Conservation (phyloP, 2,888 invertebrate genomes). For the Drosophila nigritarsus region DNA sequence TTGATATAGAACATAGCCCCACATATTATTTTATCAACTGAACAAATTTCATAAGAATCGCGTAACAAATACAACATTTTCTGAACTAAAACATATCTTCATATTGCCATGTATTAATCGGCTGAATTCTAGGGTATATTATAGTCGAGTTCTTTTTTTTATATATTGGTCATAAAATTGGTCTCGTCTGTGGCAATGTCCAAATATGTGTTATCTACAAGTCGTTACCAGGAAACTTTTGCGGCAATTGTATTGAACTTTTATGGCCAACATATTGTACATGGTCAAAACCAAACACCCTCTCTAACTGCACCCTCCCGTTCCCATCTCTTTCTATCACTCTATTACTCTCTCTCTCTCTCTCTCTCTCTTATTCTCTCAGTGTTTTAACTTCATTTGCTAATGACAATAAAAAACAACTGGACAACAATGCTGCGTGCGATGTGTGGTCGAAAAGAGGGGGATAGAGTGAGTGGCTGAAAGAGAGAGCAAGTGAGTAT, state of each 20-base stretch:
- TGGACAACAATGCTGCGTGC: slow-evolving; percentile 23
- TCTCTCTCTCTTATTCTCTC: not conserved
- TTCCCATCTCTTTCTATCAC: too few species aligned
- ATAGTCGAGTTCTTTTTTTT: fast-evolving
- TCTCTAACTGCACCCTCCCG: not conserved
- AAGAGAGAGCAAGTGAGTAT: not conserved
- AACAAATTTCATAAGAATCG: not conserved
- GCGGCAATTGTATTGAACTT: slow-evolving; percentile 65
- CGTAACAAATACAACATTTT: not conserved
- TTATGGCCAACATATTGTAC: slow-evolving; percentile 55
- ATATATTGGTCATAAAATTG: not conserved
- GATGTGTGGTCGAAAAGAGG: slow-evolving; percentile 1
- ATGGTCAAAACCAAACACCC: slow-evolving; percentile 9
- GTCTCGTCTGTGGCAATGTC: not conserved
- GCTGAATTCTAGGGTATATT: not conserved
- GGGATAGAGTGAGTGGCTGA: not conserved
- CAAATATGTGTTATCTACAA: slow-evolving; percentile 23
- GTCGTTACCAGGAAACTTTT: slow-evolving; percentile 51
- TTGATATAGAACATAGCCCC: not conserved
- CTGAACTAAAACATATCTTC: not conserved
- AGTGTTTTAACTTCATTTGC: slow-evolving; percentile 68
- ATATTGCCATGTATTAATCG: not conserved
- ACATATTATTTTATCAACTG: not conserved
- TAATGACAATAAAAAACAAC: slow-evolving; percentile 74
- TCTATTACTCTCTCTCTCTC: not conserved